These are phyloP conservation scores for Echiichthys vipera DNA, from an alignment of 2,797 vertebrate species.

Conservation along the genomic window DNA sequence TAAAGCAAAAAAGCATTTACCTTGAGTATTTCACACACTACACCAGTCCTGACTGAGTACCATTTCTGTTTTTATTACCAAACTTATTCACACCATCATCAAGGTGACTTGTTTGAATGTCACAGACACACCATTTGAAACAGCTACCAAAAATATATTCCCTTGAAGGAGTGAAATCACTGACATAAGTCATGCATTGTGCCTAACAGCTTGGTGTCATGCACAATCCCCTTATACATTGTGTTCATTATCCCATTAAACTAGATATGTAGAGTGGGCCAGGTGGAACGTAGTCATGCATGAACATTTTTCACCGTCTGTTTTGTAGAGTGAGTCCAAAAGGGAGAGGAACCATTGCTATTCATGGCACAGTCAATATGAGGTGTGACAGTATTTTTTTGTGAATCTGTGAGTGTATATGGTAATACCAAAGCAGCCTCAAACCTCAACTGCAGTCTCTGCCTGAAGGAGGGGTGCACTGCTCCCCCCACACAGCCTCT, in stretches of 20 bases:
- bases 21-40: constrained; percentile 48
- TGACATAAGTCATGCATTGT: constrained; percentile 71
- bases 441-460: constrained; percentile 72
- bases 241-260: constrained; percentile 80
- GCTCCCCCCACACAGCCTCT: constrained; percentile 48
- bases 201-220: constrained; percentile 71
- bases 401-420: constrained; percentile 76
- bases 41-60: constrained; percentile 47
- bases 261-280: constrained; percentile 69
- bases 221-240: constrained; percentile 72
- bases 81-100: constrained; percentile 73
- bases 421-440: constrained; percentile 74
- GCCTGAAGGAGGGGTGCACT: constrained; percentile 57
- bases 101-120: constrained; percentile 79
- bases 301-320: constrained; percentile 79
- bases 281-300: constrained; percentile 76
- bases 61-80: constrained; percentile 68
- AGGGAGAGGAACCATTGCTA: constrained; percentile 80
- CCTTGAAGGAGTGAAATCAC: constrained; percentile 72
- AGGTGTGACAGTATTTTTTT: constrained; percentile 80
- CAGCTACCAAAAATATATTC: constrained; percentile 63
- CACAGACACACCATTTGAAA: constrained; percentile 70
- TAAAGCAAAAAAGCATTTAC: constrained; percentile 62
- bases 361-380: constrained; percentile 77
- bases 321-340: constrained; percentile 77